phyloP scores from a whole-genome alignment of 2,888 invertebrate genomes.

The Hemaris fuciformis region DNA sequence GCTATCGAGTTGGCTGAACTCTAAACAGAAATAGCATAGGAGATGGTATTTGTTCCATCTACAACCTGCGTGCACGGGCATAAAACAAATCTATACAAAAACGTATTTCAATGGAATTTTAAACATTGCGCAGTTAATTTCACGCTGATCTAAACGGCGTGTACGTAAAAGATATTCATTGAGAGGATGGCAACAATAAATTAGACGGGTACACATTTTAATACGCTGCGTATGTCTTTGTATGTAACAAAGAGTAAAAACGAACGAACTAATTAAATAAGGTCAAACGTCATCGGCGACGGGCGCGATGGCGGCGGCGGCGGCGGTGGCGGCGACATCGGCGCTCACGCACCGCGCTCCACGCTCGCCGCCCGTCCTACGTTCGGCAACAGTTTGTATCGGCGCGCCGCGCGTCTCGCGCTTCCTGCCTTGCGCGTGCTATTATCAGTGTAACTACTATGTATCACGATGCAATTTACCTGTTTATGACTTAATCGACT shows the following conservation, averaged over 20 bases:
- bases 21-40: slow-evolving; percentile 62
- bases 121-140: not conserved
- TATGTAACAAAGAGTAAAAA: slow-evolving; percentile 78
- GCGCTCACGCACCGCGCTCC: slow-evolving; percentile 28
- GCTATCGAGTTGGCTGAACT: slow-evolving; percentile 67
- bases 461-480: slow-evolving; percentile 7
- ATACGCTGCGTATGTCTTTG: slow-evolving; percentile 70
- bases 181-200: slow-evolving; percentile 69
- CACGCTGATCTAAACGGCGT: not conserved
- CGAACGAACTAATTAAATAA: slow-evolving; percentile 81
- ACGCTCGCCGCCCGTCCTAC: slow-evolving; percentile 37
- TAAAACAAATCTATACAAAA: not conserved
- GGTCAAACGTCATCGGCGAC: slow-evolving; percentile 73
- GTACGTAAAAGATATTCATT: slow-evolving; percentile 35
- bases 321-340: slow-evolving; percentile 36
- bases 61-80: slow-evolving; percentile 16
- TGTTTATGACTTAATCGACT: not conserved
- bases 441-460: slow-evolving; percentile 15
- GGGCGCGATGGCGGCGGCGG: slow-evolving; percentile 38
- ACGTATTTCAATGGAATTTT: not conserved
- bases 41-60: slow-evolving; percentile 51
- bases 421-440: slow-evolving; percentile 28
- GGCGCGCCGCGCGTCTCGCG: slow-evolving; percentile 43
- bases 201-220: slow-evolving; percentile 72
- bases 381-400: slow-evolving; percentile 51